Base-by-base conservation (phyloP, 2,888 invertebrate species). In the Drosophila maculinotata region DNA sequence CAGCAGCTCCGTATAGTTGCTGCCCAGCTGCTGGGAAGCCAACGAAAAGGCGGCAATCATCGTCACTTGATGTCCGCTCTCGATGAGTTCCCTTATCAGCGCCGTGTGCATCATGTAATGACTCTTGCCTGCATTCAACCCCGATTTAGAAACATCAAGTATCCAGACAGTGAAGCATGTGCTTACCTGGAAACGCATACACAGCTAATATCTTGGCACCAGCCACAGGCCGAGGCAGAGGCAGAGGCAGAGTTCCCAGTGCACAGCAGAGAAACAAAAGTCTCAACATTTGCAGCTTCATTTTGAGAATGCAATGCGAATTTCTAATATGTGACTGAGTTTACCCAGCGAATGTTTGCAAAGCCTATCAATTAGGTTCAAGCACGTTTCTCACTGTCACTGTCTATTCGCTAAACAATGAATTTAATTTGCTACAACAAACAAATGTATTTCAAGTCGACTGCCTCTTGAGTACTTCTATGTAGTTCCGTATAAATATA, bases 21-120 rank as follows among this genome's bases (percentile, higher is more conserved):
- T 49, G 25, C 90, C 88, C 36, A 91, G 69, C 7, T 76, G 62
- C n/a, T 87, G 76, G 10, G 79, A 63, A 3, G 75, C 64, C 58
- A 91, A 62, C 1, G 88, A 78, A 17, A 80, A 81, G n/a, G 83
- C 87, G 0, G 90, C 85, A 2, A 91, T 69, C 77, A 89, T 89
- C 6, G 91, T 90, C 1, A 90, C 87, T 53, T 77, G 59, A 28
- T 83, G 93, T 0, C 93, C 90, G 86, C 6, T 73, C 17, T 74
- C 78, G 0, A 92, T 88, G 1, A 93, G 86, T 9, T 91, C 92
- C 53, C 91, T 91, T 38, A 92, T 89, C 38, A 93, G 56, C 0
- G 90, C 79, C 17, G 90, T 91, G 62, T 91, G 91, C 91, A 93
- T 92, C 66, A 92, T 90, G 23, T 90, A 92, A 52, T 93, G 93